Evolutionary conservation across 2,113 vertebrate genomes (phyloP).

Genomic region (Xyrauchen texanus): DNA sequence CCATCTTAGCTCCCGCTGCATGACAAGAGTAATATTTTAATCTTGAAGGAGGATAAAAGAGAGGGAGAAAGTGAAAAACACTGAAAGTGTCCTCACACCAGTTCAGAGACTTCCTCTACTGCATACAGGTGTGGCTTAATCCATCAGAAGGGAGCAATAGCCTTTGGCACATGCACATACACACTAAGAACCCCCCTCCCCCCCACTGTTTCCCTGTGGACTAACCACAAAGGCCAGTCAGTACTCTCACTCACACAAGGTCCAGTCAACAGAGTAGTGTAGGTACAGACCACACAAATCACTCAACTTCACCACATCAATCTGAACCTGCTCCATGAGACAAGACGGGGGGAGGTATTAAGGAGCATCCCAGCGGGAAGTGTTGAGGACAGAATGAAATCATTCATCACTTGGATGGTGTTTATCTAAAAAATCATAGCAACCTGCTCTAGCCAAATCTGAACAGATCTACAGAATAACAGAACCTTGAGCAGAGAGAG

Average conservation of each 20-base stretch:
- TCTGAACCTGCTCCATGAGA: constrained; percentile 49
- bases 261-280: constrained; percentile 45
- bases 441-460: constrained; percentile 38
- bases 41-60: constrained; percentile 5
- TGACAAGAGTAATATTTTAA: constrained; percentile 37
- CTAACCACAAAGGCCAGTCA: not conserved
- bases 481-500: not conserved
- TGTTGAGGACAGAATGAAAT: not conserved
- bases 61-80: constrained; percentile 6
- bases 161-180: constrained; percentile 26
- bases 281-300: constrained; percentile 23
- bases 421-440: constrained; percentile 41
- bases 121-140: constrained; percentile 30
- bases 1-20: constrained; percentile 22
- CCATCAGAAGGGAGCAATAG: constrained; percentile 28
- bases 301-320: constrained; percentile 54
- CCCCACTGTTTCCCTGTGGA: not conserved
- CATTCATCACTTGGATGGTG: constrained; percentile 26
- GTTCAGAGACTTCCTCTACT: constrained; percentile 32
- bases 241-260: constrained; percentile 32
- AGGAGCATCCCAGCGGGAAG: not conserved
- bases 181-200: constrained; percentile 20
- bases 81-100: constrained; percentile 24
- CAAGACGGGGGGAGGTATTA: not conserved
- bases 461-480: not conserved